Evolutionary conservation across 2,888 invertebrate species (phyloP).

Genomic region (Syrphus vitripennis): DNA sequence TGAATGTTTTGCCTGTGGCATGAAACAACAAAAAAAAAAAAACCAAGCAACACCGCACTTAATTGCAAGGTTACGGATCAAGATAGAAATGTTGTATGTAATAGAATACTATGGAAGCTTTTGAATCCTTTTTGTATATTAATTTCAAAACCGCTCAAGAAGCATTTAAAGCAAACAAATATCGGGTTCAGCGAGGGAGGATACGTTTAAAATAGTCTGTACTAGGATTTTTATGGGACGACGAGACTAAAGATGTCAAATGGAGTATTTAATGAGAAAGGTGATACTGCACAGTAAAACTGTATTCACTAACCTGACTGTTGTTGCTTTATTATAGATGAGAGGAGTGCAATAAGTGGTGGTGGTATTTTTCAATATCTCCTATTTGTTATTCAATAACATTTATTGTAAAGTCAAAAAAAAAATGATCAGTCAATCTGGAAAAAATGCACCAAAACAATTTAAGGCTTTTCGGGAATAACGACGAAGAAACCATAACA

Average conservation of each 20-base stretch:
- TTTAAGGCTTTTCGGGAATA: too few species aligned
- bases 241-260: background rate
- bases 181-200: background rate
- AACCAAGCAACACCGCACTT: background rate
- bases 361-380: too few species aligned
- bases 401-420: too few species aligned
- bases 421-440: too few species aligned
- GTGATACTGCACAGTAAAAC: too few species aligned
- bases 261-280: background rate
- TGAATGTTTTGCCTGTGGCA: background rate
- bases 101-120: background rate
- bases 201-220: background rate
- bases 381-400: too few species aligned
- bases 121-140: background rate
- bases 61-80: slow-evolving; percentile 14
- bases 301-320: too few species aligned
- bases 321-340: too few species aligned
- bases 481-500: too few species aligned
- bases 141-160: background rate
- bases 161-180: background rate
- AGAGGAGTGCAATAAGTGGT: too few species aligned
- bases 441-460: too few species aligned
- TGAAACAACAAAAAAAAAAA: background rate
- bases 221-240: background rate
- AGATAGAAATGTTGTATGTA: background rate